These are phyloP conservation scores for Pristionchus entomophagus DNA, from an alignment of 2,888 invertebrate genomes.

Conservation along the genomic window DNA sequence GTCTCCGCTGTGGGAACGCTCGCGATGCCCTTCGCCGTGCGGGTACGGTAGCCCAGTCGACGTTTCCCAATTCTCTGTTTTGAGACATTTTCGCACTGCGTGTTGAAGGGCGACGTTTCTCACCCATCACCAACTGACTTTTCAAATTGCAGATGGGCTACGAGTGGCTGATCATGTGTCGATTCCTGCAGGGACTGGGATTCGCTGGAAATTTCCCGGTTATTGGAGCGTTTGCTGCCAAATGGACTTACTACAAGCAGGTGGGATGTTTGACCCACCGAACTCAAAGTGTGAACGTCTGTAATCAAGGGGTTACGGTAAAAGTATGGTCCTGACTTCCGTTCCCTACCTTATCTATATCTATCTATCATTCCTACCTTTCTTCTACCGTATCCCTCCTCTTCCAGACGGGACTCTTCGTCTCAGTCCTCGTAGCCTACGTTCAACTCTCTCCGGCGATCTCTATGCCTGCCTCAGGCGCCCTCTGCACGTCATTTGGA, in stretches of 20 bases:
- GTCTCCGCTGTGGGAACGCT: slow-evolving; percentile 70
- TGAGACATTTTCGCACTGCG: too few species aligned
- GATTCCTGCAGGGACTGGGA: slow-evolving; percentile 70
- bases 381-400: neutral
- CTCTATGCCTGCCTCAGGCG: slow-evolving; percentile 64
- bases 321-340: too few species aligned
- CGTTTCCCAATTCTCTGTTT: too few species aligned
- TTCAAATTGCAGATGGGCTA: slow-evolving; percentile 57
- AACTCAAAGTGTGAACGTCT: too few species aligned
- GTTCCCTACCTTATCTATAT: too few species aligned
- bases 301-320: too few species aligned
- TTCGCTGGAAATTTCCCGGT: slow-evolving; percentile 75
- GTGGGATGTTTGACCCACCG: too few species aligned
- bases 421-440: slow-evolving; percentile 73
- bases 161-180: slow-evolving; percentile 59
- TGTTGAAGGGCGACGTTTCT: too few species aligned
- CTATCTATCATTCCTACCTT: too few species aligned
- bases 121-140: neutral
- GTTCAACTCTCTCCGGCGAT: slow-evolving; percentile 73
- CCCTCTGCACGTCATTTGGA: slow-evolving; percentile 29
- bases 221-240: slow-evolving; percentile 73
- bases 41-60: slow-evolving; percentile 52
- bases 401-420: slow-evolving; percentile 70
- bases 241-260: slow-evolving; percentile 75
- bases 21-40: slow-evolving; percentile 67